A percentile compares a stretch with the other conserved stretches of the same genome.
These are phyloP conservation scores for Mythimna vitellina DNA, from an alignment of 2,888 invertebrate genomes.

Conservation along the genomic window DNA sequence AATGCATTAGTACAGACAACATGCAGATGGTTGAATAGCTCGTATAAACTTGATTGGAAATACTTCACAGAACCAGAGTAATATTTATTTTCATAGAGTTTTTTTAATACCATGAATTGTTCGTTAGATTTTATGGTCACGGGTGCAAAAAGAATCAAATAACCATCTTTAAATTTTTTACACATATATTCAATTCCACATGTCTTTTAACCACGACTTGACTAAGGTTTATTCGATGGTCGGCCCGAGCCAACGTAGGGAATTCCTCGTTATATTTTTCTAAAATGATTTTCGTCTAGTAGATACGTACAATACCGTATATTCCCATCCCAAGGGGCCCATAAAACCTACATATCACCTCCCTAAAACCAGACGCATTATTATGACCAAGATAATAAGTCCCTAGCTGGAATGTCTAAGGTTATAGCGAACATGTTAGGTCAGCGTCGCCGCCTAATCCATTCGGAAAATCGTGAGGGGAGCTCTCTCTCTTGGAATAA, in stretches of 20 bases:
- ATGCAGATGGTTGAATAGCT: slow-evolving; percentile 19
- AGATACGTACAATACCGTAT: slow-evolving; percentile 9
- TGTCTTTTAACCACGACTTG: background rate
- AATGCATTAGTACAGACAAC: slow-evolving; percentile 24
- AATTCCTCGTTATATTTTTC: slow-evolving; percentile 9
- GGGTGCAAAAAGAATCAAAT: background rate
- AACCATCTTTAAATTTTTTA: background rate
- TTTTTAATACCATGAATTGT: background rate
- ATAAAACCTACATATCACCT: slow-evolving; percentile 34
- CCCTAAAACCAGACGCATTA: slow-evolving; percentile 29
- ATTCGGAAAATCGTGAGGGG: slow-evolving; percentile 9
- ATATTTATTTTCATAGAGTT: background rate
- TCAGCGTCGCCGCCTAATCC: background rate
- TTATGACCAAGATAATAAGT: slow-evolving; percentile 50
- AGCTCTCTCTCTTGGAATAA: slow-evolving; percentile 11
- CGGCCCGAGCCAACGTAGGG: background rate
- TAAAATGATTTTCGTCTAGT: slow-evolving; percentile 13
- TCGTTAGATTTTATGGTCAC: slow-evolving; percentile 13
- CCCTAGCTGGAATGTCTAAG: slow-evolving; percentile 10
- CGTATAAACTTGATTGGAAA: slow-evolving; percentile 24
- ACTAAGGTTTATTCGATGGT: background rate
- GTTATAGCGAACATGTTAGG: slow-evolving; percentile 9
- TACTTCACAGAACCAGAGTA: background rate
- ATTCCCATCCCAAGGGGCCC: slow-evolving; percentile 44
- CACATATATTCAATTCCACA: background rate